Conservation (phyloP, 2,113 vertebrate genomes). For the Carassius gibelio region DNA sequence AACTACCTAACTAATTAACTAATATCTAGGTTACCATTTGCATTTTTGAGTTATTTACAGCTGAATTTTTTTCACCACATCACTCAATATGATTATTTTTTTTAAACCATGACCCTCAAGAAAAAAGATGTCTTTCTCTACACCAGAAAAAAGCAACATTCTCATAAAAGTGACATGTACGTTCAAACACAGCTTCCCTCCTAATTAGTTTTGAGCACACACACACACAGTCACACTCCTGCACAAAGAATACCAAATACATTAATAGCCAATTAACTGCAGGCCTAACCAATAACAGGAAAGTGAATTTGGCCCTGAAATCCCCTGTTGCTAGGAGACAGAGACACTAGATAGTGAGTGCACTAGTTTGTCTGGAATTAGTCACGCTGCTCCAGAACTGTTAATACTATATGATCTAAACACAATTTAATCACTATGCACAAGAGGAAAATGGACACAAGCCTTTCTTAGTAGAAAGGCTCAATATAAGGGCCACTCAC, state of each 20-base stretch:
- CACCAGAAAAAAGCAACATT: not conserved
- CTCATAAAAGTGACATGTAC: not conserved
- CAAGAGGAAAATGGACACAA: not conserved
- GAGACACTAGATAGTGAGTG: conserved; percentile 16
- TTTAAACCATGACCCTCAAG: not conserved
- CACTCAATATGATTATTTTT: not conserved
- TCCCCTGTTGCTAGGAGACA: conserved; percentile 41
- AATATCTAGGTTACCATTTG: not conserved
- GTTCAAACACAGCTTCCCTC: not conserved
- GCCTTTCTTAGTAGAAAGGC: not conserved
- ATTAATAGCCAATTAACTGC: conserved; percentile 35
- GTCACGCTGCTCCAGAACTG: not conserved
- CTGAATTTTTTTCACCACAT: not conserved
- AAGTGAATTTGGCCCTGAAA: conserved; percentile 25
- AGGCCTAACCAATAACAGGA: conserved; percentile 17
- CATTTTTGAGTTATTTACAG: not conserved
- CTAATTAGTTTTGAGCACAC: not conserved
- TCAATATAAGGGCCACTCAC: not conserved
- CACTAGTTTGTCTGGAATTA: conserved; percentile 1
- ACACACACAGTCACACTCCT: not conserved
- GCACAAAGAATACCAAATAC: conserved; percentile 21
- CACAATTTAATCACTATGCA: not conserved
- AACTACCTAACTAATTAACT: not conserved
- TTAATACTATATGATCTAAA: conserved; percentile 2
- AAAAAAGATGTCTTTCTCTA: not conserved